Evolutionary conservation across 2,888 invertebrate genomes (phyloP).

Genomic region (Acanthosepion esculentum): DNA sequence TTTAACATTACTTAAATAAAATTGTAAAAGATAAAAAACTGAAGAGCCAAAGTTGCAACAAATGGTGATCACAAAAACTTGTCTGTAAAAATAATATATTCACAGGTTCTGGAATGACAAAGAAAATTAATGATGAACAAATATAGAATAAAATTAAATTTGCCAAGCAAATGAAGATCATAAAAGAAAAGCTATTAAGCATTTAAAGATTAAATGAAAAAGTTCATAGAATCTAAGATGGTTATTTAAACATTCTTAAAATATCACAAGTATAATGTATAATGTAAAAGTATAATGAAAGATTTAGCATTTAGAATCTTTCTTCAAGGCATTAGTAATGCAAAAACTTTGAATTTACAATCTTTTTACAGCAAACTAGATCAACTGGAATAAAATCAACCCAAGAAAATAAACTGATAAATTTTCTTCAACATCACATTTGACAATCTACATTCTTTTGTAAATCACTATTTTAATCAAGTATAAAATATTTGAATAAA

Average conservation of each 20-base stretch:
- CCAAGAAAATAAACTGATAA: not conserved
- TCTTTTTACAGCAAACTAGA: not conserved
- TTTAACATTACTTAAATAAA: not conserved
- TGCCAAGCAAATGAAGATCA: not conserved
- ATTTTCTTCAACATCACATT: not conserved
- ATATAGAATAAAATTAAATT: not conserved
- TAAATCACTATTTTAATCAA: too few species aligned
- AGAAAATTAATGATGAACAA: not conserved
- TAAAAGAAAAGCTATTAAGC: not conserved
- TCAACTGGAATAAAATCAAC: not conserved
- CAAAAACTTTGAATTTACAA: not conserved
- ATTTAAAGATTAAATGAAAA: not conserved
- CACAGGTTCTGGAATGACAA: conserved; percentile 16
- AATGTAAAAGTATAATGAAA: not conserved
- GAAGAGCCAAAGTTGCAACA: not conserved
- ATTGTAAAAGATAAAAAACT: not conserved
- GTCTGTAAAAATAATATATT: not conserved
- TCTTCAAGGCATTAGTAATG: not conserved
- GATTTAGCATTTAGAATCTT: not conserved
- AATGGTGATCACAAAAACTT: not conserved
- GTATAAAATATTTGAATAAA: too few species aligned
- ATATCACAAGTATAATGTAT: too few species aligned
- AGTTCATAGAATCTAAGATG: not conserved
- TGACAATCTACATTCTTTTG: too few species aligned
- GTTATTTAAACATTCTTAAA: not conserved